phyloP scores from a whole-genome alignment of 2,113 vertebrate species.

The Bothrops jararaca region DNA sequence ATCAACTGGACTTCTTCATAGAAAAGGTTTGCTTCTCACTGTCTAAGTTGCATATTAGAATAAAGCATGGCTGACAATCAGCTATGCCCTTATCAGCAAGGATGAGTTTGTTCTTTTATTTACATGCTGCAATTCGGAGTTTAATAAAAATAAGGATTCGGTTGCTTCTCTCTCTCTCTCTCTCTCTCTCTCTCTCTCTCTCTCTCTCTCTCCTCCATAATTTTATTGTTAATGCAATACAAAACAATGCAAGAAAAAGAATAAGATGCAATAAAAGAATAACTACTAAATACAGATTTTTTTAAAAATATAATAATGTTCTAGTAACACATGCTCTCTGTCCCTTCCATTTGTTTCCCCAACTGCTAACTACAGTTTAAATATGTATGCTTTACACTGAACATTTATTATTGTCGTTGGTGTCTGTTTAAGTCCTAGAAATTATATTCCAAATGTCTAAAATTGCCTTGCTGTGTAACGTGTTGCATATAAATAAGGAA shows the following conservation, averaged over 20 bases:
- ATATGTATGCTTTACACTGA: not conserved
- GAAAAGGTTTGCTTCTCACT: slow-evolving; percentile 14
- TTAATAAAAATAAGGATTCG: slow-evolving; percentile 37
- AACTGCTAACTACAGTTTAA: not conserved
- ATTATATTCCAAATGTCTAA: not conserved
- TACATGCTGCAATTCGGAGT: slow-evolving; percentile 14
- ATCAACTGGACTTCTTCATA: slow-evolving; percentile 14
- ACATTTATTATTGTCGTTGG: not conserved
- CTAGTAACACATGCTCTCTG: not conserved
- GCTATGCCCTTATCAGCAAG: slow-evolving; percentile 26
- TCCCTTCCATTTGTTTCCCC: not conserved
- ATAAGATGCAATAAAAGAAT: not conserved
- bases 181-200: not conserved
- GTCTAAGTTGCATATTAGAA: not conserved
- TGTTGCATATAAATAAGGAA: not conserved
- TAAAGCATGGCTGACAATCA: slow-evolving; percentile 15
- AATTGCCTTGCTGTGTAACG: not conserved
- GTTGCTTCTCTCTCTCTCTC: not conserved
- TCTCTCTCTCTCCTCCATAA: not conserved
- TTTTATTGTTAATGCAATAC: not conserved
- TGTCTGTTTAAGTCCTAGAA: not conserved
- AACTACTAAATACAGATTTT: not conserved
- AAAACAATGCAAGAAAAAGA: not conserved
- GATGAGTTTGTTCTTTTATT: slow-evolving; percentile 45
- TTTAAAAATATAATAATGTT: not conserved